Percentiles rank a stretch among this genome's conserved stretches.
phyloP scores from a whole-genome alignment of 23 tunicate genomes.

The Ascidia mentula region DNA sequence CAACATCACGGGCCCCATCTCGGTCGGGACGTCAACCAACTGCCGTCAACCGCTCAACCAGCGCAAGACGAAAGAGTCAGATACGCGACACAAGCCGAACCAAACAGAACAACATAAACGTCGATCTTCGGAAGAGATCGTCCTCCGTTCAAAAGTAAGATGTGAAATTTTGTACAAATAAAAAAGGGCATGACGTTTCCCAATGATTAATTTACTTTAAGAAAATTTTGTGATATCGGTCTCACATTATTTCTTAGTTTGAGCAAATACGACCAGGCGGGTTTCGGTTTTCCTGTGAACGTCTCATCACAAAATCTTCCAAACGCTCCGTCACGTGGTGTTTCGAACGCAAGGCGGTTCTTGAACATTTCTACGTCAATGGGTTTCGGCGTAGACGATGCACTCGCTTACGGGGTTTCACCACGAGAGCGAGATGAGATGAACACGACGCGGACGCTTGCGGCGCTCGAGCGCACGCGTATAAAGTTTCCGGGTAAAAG shows the following conservation, averaged over 20 bases:
- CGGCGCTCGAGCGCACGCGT: conserved; percentile 55
- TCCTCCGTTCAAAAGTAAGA: background rate
- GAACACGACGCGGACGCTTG: conserved; percentile 37
- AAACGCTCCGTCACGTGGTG: background rate
- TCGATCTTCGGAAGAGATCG: background rate
- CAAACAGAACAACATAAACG: background rate
- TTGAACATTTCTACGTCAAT: background rate
- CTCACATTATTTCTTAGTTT: too few species aligned
- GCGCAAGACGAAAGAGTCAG: background rate
- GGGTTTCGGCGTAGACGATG: conserved; percentile 20
- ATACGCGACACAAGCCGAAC: background rate
- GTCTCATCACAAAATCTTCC: background rate
- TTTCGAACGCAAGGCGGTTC: background rate
- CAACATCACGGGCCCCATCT: conserved; percentile 17
- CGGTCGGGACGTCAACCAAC: background rate
- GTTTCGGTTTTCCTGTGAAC: background rate
- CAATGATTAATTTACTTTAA: background rate
- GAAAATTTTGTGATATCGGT: too few species aligned
- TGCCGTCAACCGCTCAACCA: background rate
- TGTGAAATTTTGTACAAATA: background rate
- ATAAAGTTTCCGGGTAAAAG: conserved; percentile 85
- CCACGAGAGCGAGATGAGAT: conserved; percentile 44
- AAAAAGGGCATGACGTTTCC: background rate
- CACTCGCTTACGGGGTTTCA: conserved; percentile 10
- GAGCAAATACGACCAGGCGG: background rate